phyloP scores from a whole-genome alignment of 1,140 invertebrate genomes.

The Macrostomum lignano region DNA sequence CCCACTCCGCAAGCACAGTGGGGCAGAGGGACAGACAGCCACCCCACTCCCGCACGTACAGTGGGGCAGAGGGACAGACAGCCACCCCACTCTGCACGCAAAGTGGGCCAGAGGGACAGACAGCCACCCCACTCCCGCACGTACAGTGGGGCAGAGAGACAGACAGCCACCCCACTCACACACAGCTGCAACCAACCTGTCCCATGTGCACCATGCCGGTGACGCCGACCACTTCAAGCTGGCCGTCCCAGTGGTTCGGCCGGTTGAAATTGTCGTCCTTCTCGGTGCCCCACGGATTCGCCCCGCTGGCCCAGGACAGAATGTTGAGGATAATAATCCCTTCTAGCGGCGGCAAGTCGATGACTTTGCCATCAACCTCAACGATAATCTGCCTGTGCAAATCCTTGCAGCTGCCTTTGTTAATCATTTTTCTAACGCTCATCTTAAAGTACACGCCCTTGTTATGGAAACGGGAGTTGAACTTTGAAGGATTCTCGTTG shows the following conservation, averaged over 20 bases:
- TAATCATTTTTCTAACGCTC: conserved; percentile 50
- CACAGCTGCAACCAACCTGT: conserved; percentile 85
- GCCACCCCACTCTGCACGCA: too few species aligned
- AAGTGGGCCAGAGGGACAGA: too few species aligned
- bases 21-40: too few species aligned
- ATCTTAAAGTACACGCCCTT: conserved; percentile 45
- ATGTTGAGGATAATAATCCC: conserved; percentile 90
- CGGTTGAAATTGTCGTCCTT: conserved; percentile 89
- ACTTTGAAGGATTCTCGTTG: conserved; percentile 90
- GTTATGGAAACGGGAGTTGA: conserved; percentile 22
- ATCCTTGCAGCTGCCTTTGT: conserved; percentile 63
- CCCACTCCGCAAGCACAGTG: too few species aligned
- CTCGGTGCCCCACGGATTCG: conserved; percentile 97
- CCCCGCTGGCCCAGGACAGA: conserved; percentile 87
- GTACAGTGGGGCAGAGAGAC: too few species aligned
- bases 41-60: too few species aligned
- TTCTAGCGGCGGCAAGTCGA: conserved; percentile 70
- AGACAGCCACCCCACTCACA: too few species aligned
- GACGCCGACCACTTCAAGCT: conserved; percentile 89
- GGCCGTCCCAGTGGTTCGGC: conserved; percentile 95
- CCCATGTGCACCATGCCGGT: conserved; percentile 92
- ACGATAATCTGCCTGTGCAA: conserved; percentile 57
- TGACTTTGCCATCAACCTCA: conserved; percentile 62
- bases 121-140: too few species aligned
- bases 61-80: too few species aligned